Evolutionary conservation across 2,113 vertebrate genomes (phyloP).

Genomic region (Oryzias woworae): DNA sequence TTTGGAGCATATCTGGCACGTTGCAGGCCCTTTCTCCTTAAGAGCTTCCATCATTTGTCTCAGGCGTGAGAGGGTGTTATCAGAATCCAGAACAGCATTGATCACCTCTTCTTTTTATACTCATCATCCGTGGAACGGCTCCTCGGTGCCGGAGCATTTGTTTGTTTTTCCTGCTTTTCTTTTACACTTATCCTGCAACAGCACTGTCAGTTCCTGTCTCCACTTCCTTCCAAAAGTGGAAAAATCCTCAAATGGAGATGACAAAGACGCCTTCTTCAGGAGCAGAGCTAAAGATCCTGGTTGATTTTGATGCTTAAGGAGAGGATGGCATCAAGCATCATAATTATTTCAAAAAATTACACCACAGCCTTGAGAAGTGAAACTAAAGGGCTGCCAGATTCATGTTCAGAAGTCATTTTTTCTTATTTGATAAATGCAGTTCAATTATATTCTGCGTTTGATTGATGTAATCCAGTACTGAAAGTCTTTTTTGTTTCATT

Average conservation of each 20-base stretch:
- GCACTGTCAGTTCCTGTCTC: conserved; percentile 71
- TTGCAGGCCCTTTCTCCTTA: conserved; percentile 69
- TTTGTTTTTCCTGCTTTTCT: conserved; percentile 53
- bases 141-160: conserved; percentile 69
- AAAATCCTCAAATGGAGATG: conserved; percentile 69
- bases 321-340: conserved; percentile 65
- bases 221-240: conserved; percentile 62
- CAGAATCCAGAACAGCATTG: conserved; percentile 74
- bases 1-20: conserved; percentile 76
- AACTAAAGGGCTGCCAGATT: conserved; percentile 57
- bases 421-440: conserved; percentile 55
- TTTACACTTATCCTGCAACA: conserved; percentile 63
- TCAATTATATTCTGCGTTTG: conserved; percentile 68
- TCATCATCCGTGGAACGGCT: conserved; percentile 67
- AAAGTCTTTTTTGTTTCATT: conserved; percentile 44
- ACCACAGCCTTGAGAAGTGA: conserved; percentile 39
- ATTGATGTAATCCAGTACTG: conserved; percentile 57
- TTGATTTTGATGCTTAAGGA: conserved; percentile 70
- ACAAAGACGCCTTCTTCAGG: conserved; percentile 67
- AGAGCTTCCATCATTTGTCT: conserved; percentile 76
- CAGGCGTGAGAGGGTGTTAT: conserved; percentile 67
- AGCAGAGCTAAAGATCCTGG: conserved; percentile 59
- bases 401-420: conserved; percentile 36
- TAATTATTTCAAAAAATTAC: conserved; percentile 69
- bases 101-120: conserved; percentile 60